phyloP scores from a whole-genome alignment of 2,113 vertebrate species.

The Pungitius pungitius region DNA sequence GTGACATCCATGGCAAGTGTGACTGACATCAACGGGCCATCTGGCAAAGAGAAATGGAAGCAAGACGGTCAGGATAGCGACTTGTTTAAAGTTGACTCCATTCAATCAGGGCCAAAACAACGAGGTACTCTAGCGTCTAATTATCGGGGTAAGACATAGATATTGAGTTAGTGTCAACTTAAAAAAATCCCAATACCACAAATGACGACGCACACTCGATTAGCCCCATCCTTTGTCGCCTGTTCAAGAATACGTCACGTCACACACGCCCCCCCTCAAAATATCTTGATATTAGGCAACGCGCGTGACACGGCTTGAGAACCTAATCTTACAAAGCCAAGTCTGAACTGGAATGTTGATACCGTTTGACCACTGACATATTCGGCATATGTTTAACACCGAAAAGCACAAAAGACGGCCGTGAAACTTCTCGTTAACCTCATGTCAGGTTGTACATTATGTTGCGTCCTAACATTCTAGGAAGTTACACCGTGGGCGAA shows the following conservation, averaged over 20 bases:
- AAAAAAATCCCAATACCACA: not conserved
- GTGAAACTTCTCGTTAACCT: not conserved
- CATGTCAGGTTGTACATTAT: too few relatives aligned
- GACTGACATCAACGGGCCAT: not conserved
- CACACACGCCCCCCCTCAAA: not conserved
- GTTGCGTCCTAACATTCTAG: too few relatives aligned
- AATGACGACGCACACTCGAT: not conserved
- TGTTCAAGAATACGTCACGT: not conserved
- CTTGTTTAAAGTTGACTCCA: not conserved
- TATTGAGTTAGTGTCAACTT: too few relatives aligned
- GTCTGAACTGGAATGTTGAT: rapidly evolving
- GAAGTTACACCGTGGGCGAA: not conserved
- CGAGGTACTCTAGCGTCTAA: not conserved
- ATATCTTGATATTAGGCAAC: not conserved
- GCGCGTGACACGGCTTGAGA: not conserved
- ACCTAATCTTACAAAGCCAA: rapidly evolving
- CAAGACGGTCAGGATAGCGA: rapidly evolving
- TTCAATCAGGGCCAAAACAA: not conserved
- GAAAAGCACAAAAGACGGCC: rapidly evolving
- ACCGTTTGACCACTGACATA: not conserved
- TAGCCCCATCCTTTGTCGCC: not conserved
- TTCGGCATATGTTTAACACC: not conserved
- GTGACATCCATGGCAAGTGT: conserved; percentile 4
- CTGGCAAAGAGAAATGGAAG: conserved; percentile 3
- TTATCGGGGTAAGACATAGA: not conserved